phyloP scores from a whole-genome alignment of 2,113 vertebrate species.

The Lophochroa leadbeateri region DNA sequence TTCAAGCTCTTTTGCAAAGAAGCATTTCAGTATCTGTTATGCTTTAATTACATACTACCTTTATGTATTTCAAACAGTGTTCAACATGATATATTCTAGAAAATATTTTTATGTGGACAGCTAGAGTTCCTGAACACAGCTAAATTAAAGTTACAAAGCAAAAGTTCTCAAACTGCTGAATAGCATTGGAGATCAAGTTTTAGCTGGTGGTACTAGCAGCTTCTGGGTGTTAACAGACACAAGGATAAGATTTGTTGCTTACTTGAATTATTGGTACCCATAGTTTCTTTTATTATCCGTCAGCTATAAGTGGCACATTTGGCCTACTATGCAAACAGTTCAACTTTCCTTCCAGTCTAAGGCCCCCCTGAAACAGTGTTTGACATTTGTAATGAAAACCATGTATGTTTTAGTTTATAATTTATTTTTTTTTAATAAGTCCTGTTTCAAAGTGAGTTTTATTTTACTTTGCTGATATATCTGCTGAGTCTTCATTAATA shows the following conservation, averaged over 20 bases:
- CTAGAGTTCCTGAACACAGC: background rate
- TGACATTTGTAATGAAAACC: background rate
- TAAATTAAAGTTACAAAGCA: background rate
- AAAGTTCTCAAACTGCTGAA: background rate
- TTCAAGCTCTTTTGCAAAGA: background rate
- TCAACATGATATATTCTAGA: background rate
- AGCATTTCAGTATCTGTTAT: background rate
- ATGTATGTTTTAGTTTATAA: accelerated
- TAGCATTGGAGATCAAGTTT: background rate
- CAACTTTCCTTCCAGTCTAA: background rate
- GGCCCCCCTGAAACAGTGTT: background rate
- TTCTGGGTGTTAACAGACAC: background rate
- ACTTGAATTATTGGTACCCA: background rate
- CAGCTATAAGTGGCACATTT: background rate
- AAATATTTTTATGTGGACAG: background rate
- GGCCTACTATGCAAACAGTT: background rate
- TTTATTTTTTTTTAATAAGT: background rate
- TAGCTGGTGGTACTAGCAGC: background rate
- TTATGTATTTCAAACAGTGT: background rate
- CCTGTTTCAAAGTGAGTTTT: background rate
- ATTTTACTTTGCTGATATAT: background rate
- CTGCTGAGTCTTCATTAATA: background rate
- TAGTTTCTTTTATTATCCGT: background rate
- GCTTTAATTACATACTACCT: background rate
- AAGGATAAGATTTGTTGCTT: background rate